Evolutionary conservation across 2,888 invertebrate genomes (phyloP).

Genomic region (Gymnoscelis rufifasciata): DNA sequence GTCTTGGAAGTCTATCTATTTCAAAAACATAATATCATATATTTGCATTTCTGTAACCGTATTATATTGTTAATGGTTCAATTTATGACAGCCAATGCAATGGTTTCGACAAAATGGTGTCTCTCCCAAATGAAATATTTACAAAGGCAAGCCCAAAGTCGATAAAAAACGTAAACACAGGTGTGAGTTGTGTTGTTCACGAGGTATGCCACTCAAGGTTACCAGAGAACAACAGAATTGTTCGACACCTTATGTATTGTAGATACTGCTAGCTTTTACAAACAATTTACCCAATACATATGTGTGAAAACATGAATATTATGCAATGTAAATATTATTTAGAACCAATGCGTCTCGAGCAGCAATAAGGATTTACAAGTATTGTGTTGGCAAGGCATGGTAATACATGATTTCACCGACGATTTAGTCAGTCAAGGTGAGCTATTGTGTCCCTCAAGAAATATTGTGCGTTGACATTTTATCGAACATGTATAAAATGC

Average conservation of each 20-base stretch:
- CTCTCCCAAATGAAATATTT: constrained; percentile 13
- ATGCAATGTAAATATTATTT: constrained; percentile 32
- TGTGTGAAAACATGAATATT: constrained; percentile 31
- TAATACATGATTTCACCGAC: constrained; percentile 37
- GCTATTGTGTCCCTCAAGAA: constrained; percentile 37
- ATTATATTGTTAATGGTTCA: no score
- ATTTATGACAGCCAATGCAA: no score
- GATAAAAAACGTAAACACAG: constrained; percentile 56
- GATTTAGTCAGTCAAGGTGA: constrained; percentile 45
- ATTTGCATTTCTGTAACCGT: no score
- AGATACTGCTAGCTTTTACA: constrained; percentile 34
- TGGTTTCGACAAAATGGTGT: constrained; percentile 8
- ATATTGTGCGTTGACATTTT: constrained; percentile 21
- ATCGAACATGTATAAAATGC: constrained; percentile 5
- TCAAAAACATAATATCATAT: no score
- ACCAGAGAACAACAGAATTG: constrained; percentile 33
- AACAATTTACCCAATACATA: constrained; percentile 28
- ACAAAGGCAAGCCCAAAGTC: constrained; percentile 31
- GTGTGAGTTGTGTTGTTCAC: constrained; percentile 42
- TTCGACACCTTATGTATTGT: constrained; percentile 43
- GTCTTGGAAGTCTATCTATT: no score
- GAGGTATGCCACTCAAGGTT: constrained; percentile 55
- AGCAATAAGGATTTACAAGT: constrained; percentile 27
- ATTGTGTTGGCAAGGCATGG: constrained; percentile 34
- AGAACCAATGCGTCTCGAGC: constrained; percentile 29